Conservation (phyloP, 53 echinoderm and acorn worm genomes). For the Astropecten irregularis region DNA sequence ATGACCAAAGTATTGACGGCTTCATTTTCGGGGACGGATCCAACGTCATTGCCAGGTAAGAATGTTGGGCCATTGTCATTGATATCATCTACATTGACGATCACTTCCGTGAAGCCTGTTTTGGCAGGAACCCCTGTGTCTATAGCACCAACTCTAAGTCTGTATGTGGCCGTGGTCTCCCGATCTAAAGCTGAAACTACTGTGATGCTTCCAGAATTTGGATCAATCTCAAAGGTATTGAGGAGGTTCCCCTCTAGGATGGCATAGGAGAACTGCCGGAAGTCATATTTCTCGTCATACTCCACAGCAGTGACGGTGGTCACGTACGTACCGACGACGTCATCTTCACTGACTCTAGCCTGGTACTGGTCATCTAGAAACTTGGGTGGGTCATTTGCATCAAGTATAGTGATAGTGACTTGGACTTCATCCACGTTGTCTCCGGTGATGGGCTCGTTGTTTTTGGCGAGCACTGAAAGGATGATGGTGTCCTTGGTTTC, state of each 20-base stretch:
- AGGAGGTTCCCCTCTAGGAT: slow-evolving; percentile 72
- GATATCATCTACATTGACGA: slow-evolving; percentile 76
- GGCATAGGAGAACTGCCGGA: slow-evolving; percentile 79
- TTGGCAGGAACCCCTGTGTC: slow-evolving; percentile 84
- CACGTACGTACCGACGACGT: slow-evolving; percentile 61
- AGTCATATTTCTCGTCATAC: slow-evolving; percentile 74
- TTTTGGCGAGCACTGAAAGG: slow-evolving; percentile 87
- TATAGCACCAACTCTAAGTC: slow-evolving; percentile 79
- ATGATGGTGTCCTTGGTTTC: slow-evolving; percentile 70
- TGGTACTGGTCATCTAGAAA: slow-evolving; percentile 77
- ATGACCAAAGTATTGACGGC: slow-evolving; percentile 71
- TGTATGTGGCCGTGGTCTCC: slow-evolving; percentile 73
- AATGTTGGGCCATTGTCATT: slow-evolving; percentile 95
- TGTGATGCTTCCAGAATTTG: slow-evolving; percentile 69
- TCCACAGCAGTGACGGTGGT: slow-evolving; percentile 87
- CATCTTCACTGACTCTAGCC: slow-evolving; percentile 78
- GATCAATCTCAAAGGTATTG: slow-evolving; percentile 78
- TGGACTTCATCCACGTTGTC: slow-evolving; percentile 81
- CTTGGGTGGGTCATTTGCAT: slow-evolving; percentile 93
- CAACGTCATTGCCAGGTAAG: slow-evolving; percentile 64
- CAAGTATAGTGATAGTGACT: slow-evolving; percentile 73
- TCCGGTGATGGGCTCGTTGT: slow-evolving; percentile 80
- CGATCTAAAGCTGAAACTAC: slow-evolving; percentile 67
- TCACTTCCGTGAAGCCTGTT: slow-evolving; percentile 76
- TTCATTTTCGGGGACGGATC: slow-evolving; percentile 72